Conservation (phyloP, 2,888 invertebrate species). For the Himalopsyche tibetana region DNA sequence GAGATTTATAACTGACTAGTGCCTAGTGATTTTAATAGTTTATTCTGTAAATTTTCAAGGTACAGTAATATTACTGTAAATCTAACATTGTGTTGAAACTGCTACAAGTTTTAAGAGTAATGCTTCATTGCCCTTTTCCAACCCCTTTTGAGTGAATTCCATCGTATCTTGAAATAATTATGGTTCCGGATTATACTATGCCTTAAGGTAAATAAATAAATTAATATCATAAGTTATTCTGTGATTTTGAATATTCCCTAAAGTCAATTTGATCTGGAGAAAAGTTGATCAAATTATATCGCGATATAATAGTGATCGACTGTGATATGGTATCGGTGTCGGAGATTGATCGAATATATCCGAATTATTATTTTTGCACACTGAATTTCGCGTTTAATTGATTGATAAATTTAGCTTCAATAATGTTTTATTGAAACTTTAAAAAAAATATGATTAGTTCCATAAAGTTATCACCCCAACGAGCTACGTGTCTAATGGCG, state of each 20-base stretch:
- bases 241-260: background rate
- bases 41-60: slow-evolving; percentile 43
- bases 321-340: background rate
- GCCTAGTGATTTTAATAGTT: slow-evolving; percentile 10
- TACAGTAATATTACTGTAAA: background rate
- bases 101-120: background rate
- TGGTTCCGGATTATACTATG: slow-evolving; percentile 69
- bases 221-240: slow-evolving; percentile 70
- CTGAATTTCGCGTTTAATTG: background rate
- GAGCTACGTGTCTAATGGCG: slow-evolving; percentile 79
- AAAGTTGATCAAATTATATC: no score
- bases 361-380: background rate
- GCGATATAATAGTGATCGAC: background rate
- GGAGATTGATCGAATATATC: background rate
- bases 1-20: slow-evolving; percentile 22
- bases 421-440: background rate
- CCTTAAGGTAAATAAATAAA: slow-evolving; percentile 73
- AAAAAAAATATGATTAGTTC: slow-evolving; percentile 4
- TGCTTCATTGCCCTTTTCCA: background rate
- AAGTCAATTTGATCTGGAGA: background rate
- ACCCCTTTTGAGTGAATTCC: background rate
- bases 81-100: background rate
- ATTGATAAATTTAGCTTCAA: background rate
- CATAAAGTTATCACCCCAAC: slow-evolving; percentile 66
- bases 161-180: slow-evolving; percentile 65